Evolutionary conservation across 2,797 vertebrate genomes (phyloP), one percentile per base, ranked within the genome.

Genomic region (Botia almorhae): DNA sequence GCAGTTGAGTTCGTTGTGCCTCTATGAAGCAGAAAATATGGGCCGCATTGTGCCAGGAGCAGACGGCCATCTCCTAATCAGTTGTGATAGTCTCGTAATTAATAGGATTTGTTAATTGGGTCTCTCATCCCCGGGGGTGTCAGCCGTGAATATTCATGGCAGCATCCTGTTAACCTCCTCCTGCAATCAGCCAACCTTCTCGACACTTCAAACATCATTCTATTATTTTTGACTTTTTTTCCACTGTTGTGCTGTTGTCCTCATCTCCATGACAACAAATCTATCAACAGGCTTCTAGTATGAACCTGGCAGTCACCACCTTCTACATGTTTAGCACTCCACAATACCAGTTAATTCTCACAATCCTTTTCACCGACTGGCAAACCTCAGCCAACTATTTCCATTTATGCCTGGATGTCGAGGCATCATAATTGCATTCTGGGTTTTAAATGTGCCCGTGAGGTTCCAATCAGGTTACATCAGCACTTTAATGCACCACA

Each of bases 31-130:
- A 90, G 90, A 89, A 90, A 89, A 89, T 87, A 86, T 89, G 86
- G 88, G 87, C 89, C 75, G 68, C 86, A 39, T 86, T 76, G 86
- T 90, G 91, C 88, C 83, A 82, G 63, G 76, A 91, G 88, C 90
- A 89, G 87, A 88, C 84, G 84, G 84, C 88, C 91, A 81, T 88
- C 81, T 87, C 83, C 88, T 92, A 92, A 93, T 92, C 89, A 89
- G 88, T 88, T 92, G 90, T 90, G 90, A 92, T 91, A 88, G 91
- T 92, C 86, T 90, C 81, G 81, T 92, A 92, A 93, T 92, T 92
- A 93, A 93, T 91, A 84, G 86, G 89, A 91, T 91, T 90, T 90
- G 89, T 90, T 93, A 93, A 93, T 93, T 93, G 89, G 90, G 88
- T 91, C 89, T 89, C 79, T 83, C 68, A 48, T 89, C 91, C 88